Evolutionary conservation across 2,888 invertebrate species (phyloP).

Genomic region (Kuschelorhynchus macadamiae): DNA sequence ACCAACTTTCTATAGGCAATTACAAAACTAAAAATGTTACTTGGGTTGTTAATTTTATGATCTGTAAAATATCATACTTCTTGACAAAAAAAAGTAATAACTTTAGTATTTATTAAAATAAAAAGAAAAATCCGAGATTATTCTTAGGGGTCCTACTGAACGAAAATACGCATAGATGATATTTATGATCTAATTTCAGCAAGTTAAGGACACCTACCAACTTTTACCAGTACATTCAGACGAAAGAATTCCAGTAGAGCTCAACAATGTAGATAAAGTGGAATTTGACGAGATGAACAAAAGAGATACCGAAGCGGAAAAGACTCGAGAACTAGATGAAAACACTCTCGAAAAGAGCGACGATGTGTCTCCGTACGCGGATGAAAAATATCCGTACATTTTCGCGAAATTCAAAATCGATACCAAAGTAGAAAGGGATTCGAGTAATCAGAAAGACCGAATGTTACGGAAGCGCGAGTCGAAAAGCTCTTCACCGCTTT

Average conservation of each 20-base stretch:
- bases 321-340: constrained; percentile 25
- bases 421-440: constrained; percentile 53
- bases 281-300: constrained; percentile 3
- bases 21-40: too few species aligned
- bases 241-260: constrained; percentile 55
- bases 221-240: constrained; percentile 55
- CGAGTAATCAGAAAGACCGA: neutral
- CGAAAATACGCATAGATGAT: too few species aligned
- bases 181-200: constrained; percentile 54
- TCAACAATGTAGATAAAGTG: constrained; percentile 41
- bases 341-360: constrained; percentile 29
- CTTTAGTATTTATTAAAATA: too few species aligned
- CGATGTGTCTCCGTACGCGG: constrained; percentile 44
- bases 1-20: too few species aligned
- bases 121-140: too few species aligned
- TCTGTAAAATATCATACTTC: too few species aligned
- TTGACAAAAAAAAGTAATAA: too few species aligned
- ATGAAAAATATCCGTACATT: constrained; percentile 54
- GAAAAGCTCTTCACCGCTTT: constrained; percentile 15
- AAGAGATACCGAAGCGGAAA: constrained; percentile 10
- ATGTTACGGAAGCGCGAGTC: constrained; percentile 46
- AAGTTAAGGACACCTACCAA: constrained; percentile 56
- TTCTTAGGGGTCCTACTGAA: too few species aligned
- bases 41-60: too few species aligned
- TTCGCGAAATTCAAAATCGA: constrained; percentile 60